These are phyloP conservation scores for Danio kyathit DNA, from an alignment of 2,797 vertebrate genomes.

Conservation along the genomic window DNA sequence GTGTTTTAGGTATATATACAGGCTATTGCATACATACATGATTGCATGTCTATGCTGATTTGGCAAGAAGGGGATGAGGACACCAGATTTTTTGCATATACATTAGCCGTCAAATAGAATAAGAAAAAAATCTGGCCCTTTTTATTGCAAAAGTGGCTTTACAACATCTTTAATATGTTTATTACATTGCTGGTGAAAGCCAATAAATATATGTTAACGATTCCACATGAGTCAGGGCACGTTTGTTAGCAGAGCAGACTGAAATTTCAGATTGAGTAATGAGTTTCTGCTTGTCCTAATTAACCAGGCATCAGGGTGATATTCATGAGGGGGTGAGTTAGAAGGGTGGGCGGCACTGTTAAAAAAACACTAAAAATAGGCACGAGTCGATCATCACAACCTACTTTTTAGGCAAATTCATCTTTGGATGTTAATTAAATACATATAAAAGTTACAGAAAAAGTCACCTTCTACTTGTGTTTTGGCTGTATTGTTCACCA, in stretches of 20 bases:
- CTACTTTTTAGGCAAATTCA: constrained; percentile 82
- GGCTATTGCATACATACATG: constrained; percentile 75
- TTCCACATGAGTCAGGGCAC: constrained; percentile 71
- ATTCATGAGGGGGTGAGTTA: constrained; percentile 56
- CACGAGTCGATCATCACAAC: constrained; percentile 76
- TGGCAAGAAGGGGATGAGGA: constrained; percentile 14
- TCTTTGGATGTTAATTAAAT: constrained; percentile 88
- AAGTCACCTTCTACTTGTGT: constrained; percentile 72
- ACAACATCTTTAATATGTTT: constrained; percentile 8
- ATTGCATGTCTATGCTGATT: constrained; percentile 20
- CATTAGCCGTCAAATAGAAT: constrained; percentile 6
- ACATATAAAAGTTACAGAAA: constrained; percentile 72
- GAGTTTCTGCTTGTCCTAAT: constrained; percentile 88
- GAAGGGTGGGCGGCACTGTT: constrained; percentile 62
- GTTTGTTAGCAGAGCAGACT: constrained; percentile 75
- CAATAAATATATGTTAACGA: constrained; percentile 75
- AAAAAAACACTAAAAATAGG: constrained; percentile 84
- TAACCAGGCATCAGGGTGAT: constrained; percentile 77
- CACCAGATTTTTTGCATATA: constrained; percentile 5
- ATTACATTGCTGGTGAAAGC: constrained; percentile 20
- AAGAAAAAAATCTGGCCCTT: constrained; percentile 2
- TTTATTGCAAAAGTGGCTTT: not conserved
- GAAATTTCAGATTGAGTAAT: constrained; percentile 86
- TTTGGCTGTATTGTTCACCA: constrained; percentile 23
- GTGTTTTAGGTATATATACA: constrained; percentile 80